Evolutionary conservation across 2,888 invertebrate species (phyloP), one percentile per base, ranked within the genome.

Genomic region (Alentia gelatinosa): DNA sequence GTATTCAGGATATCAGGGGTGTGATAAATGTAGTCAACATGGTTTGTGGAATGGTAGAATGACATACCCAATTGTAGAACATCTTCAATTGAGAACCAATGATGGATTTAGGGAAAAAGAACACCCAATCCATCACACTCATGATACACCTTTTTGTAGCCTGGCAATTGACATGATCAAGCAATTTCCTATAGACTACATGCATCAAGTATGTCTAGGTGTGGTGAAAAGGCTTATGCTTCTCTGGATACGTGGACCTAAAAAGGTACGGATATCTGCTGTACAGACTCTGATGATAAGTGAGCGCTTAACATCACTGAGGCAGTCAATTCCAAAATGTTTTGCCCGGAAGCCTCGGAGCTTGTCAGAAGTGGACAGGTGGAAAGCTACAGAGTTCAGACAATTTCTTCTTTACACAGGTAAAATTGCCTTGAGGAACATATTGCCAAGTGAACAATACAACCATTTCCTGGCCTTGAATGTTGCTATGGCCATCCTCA

Each of bases 121-220:
- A n/a, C 5, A 90, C 7, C 12, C 5, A 39, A 63, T 35, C 3
- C 89, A 91, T 40, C 91, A 91, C 47, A n/a, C 26, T 9, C 26
- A 42, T n/a, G 30, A 7, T 26, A 39, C 91, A 4, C 91, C 91
- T 12, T 91, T 91, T 83, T 33, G 37, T 63, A n/a, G 63, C n/a
- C 30, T 91, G 15, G 35, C 23, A n/a, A 91, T 91, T 37, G 89
- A 91, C 91, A 91, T 91, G 91, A 39, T 91, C 15, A 56, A 91
- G n/a, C 3, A 35, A n/a, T 91, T 91, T 39, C 56, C 91, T 9
- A 89, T 95, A 15, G 95, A 95, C 91, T 94, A 94, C 75, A 95
- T 95, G 95, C 95, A 95, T 90, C 92, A 94, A 9, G 93, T 94
- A 7, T 95, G 94, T 83, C 89, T 94, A 23, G 95, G 95, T 88